Base-by-base conservation (phyloP, 2,888 invertebrate species). In the Ophion costatus region DNA sequence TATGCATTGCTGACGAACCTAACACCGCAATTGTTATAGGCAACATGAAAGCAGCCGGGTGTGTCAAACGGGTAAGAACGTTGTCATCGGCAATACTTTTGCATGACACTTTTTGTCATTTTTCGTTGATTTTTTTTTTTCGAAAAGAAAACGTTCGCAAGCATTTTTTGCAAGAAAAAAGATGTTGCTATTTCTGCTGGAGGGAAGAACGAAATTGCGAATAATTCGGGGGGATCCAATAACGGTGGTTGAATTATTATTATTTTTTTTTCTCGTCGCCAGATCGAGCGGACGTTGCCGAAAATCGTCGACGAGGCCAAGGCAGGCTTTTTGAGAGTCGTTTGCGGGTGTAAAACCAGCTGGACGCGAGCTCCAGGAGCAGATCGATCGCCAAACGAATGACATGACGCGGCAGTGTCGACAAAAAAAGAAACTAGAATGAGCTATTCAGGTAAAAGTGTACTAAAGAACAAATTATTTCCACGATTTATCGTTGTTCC, bases 41-140 rank as follows among this genome's bases (percentile, higher is more conserved):
- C 0, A 61, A 24, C 42, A 61, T 42, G 74, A 17, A 17, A 1
- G 57, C 66, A 24, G 59, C 64, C 45, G 7, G 6, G 11, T 57
- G 80, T 22, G 69, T 57, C n/a, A 33, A 33, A 71, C 69, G 64
- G 56, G 81, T 81, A 63, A 81, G 75, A 51, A 51, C 73, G 69
- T 74, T 67, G 73, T 81, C 74, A 17, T 45, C 11, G 11, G 14
- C 51, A 5, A 51, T 51, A 51, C 51, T 51, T 10, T 6, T 9
- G 11, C 42, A 42, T 42, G 42, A 1, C 42, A 42, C 14, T 14
- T 14, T 45, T 2, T 42, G 42, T 6, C 42, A 42, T 45, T 14
- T 14, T 45, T 2, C 14, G 14, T 45, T 45, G 45, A 11, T 45
- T 45, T 45, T 45, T 9, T 45, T 45, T 45, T 38, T 38, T 29